Percentiles rank a stretch among this genome's conserved stretches.
phyloP scores from a whole-genome alignment of 2,797 vertebrate species.

The Cheirogaleus major region DNA sequence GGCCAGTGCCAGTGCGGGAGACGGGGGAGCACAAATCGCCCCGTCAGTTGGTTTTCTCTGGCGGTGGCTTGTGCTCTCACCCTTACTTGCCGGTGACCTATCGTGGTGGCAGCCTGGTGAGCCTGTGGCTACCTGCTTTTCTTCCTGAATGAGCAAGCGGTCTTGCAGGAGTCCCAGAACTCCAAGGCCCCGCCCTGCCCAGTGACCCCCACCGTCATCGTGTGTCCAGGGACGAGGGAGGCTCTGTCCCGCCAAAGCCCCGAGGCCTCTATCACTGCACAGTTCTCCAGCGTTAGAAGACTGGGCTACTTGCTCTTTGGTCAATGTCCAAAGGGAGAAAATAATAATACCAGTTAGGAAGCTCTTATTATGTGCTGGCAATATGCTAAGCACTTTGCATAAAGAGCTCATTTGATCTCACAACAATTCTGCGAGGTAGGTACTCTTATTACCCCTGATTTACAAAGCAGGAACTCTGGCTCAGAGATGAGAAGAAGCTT shows the following conservation, averaged over 20 bases:
- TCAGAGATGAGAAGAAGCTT: background rate
- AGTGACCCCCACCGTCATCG: background rate
- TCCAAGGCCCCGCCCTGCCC: background rate
- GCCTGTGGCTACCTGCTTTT: background rate
- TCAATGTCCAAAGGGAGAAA: background rate
- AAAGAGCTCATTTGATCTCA: background rate
- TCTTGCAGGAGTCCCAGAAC: background rate
- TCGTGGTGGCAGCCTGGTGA: background rate
- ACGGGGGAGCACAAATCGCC: slow-evolving; percentile 23
- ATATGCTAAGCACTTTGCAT: background rate
- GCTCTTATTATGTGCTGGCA: no score
- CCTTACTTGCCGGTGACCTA: background rate
- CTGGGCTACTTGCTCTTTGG: background rate
- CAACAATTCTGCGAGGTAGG: background rate
- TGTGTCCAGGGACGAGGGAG: background rate
- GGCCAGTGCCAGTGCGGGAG: background rate
- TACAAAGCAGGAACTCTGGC: background rate
- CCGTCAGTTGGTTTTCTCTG: background rate
- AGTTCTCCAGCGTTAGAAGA: background rate
- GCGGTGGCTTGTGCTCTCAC: background rate
- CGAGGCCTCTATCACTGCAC: background rate
- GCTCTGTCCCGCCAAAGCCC: background rate
- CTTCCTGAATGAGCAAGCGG: background rate
- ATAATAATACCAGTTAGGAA: background rate
- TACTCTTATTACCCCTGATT: background rate